phyloP scores from a whole-genome alignment of 1,140 invertebrate species.

The Whitmania pigra region DNA sequence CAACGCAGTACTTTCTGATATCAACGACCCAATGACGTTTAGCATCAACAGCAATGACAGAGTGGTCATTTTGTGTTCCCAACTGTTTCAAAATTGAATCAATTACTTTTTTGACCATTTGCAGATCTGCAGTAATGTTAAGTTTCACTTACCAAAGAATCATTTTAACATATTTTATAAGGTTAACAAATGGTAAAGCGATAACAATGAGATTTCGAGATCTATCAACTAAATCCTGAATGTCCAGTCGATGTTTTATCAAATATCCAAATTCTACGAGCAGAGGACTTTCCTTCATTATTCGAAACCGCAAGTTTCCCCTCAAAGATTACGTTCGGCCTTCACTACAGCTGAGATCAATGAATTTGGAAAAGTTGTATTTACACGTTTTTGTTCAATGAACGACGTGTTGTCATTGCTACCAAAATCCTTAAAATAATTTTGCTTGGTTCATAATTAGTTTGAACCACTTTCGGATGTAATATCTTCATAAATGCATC shows the following conservation, averaged over 20 bases:
- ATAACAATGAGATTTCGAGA: slow-evolving; percentile 9
- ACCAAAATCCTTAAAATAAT: too few relatives aligned
- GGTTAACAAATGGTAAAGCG: neutral
- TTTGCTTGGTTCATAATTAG: too few relatives aligned
- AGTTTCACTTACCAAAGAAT: neutral
- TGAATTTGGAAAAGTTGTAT: too few relatives aligned
- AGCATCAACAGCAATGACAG: neutral
- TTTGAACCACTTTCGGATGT: too few relatives aligned
- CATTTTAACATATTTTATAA: neutral
- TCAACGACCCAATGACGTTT: neutral
- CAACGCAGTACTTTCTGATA: neutral
- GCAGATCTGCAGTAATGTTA: neutral
- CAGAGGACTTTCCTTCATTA: neutral
- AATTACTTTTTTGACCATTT: neutral
- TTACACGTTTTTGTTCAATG: too few relatives aligned
- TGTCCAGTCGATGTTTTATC: neutral
- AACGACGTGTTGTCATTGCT: too few relatives aligned
- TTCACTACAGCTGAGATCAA: too few relatives aligned
- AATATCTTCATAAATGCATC: too few relatives aligned
- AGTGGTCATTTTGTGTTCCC: slow-evolving; percentile 1
- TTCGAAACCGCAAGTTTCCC: too few relatives aligned
- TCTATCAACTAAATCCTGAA: slow-evolving; percentile 1
- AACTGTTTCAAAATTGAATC: neutral
- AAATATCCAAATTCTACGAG: slow-evolving; percentile 4
- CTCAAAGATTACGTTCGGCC: too few relatives aligned